A percentile compares a stretch with the other conserved stretches of the same genome.
Conservation (phyloP, 2,113 vertebrate genomes). For the Clarias batrachus region DNA sequence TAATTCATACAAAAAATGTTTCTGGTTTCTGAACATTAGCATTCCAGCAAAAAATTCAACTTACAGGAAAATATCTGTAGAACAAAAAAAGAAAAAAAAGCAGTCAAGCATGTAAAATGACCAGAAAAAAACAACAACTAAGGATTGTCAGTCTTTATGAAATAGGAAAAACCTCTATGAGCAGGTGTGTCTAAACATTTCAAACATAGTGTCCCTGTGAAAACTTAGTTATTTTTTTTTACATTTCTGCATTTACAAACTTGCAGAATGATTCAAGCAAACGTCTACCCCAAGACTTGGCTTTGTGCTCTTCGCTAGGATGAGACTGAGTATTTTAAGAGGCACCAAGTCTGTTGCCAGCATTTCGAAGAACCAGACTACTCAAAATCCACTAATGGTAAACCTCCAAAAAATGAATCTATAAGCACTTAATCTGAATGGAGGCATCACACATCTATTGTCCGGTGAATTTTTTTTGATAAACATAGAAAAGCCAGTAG, state of each 20-base stretch:
- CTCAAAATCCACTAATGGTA: not conserved
- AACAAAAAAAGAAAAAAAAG: too few relatives aligned
- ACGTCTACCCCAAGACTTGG: not conserved
- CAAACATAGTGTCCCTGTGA: not conserved
- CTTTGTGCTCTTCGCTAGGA: not conserved
- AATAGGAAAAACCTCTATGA: not conserved
- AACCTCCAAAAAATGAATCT: not conserved
- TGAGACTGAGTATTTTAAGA: not conserved
- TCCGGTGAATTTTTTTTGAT: not conserved
- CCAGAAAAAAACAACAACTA: too few relatives aligned
- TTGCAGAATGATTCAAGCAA: not conserved
- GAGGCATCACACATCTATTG: not conserved
- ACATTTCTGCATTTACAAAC: not conserved
- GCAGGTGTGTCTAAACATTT: not conserved
- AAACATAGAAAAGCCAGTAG: not conserved
- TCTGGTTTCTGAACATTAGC: too few relatives aligned
- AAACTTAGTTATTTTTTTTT: not conserved
- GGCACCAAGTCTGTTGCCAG: not conserved
- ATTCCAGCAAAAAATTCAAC: too few relatives aligned
- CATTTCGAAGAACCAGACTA: not conserved
- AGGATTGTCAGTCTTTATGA: too few relatives aligned
- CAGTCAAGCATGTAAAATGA: too few relatives aligned
- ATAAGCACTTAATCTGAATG: not conserved
- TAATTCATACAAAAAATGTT: too few relatives aligned
- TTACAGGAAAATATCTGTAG: too few relatives aligned